phyloP scores from a whole-genome alignment of 1,140 invertebrate species.

The Papilio dardanus region DNA sequence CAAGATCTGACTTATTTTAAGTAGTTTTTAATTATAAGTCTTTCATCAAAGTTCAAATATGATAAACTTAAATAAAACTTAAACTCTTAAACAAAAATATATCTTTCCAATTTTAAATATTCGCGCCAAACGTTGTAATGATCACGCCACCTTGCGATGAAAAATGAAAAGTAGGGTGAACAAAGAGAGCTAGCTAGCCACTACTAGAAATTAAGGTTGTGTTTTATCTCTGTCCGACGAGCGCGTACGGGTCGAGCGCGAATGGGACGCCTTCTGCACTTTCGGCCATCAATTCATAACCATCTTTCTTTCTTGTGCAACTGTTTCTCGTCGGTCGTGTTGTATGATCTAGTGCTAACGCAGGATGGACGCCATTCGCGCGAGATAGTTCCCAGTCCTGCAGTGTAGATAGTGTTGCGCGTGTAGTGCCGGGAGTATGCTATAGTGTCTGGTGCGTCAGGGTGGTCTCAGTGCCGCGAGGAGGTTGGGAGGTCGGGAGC shows the following conservation, averaged over 20 bases:
- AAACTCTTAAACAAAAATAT: background rate
- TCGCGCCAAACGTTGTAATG: slow-evolving; percentile 48
- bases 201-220: slow-evolving; percentile 80
- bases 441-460: slow-evolving; percentile 70
- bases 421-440: slow-evolving; percentile 71
- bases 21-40: background rate
- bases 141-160: slow-evolving; percentile 62
- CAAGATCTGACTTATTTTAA: background rate
- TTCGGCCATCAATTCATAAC: slow-evolving; percentile 78
- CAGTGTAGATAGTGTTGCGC: slow-evolving; percentile 64
- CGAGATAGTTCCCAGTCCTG: slow-evolving; percentile 75
- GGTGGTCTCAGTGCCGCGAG: slow-evolving; percentile 61
- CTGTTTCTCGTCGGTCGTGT: slow-evolving; percentile 81
- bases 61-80: background rate
- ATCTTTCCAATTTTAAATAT: slow-evolving; percentile 45
- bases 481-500: slow-evolving; percentile 57
- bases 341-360: slow-evolving; percentile 76
- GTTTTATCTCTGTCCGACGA: slow-evolving; percentile 73
- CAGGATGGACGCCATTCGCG: slow-evolving; percentile 82
- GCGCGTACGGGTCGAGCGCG: slow-evolving; percentile 45
- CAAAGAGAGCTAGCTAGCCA: slow-evolving; percentile 80
- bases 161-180: slow-evolving; percentile 63
- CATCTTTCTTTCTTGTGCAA: slow-evolving; percentile 82
- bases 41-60: background rate
- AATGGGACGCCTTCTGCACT: slow-evolving; percentile 68